Evolutionary conservation across 2,888 invertebrate genomes (phyloP).

Genomic region (Spodoptera littoralis): DNA sequence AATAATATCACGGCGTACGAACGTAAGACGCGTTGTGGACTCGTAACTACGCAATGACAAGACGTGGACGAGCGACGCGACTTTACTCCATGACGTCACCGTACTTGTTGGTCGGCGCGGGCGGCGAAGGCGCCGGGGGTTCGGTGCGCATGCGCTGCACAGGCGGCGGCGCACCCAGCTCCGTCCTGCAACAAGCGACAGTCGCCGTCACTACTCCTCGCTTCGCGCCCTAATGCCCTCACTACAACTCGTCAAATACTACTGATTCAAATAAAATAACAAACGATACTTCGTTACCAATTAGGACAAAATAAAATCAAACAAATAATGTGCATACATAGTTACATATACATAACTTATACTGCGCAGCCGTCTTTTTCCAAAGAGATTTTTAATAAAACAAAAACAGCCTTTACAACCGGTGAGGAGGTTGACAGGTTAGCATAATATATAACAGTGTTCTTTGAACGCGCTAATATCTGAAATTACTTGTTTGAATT

Average conservation of each 20-base stretch:
- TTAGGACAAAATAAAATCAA: not conserved
- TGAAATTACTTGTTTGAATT: too few species aligned
- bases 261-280: too few species aligned
- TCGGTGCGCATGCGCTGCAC: constrained; percentile 60
- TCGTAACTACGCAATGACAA: constrained; percentile 14
- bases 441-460: too few species aligned
- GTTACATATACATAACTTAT: too few species aligned
- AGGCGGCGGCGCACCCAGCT: constrained; percentile 59
- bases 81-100: constrained; percentile 77
- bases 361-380: too few species aligned
- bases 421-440: too few species aligned
- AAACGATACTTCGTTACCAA: too few species aligned
- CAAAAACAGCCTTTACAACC: too few species aligned
- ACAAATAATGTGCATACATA: not conserved
- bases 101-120: constrained; percentile 74
- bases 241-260: too few species aligned
- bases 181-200: constrained; percentile 66
- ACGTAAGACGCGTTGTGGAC: constrained; percentile 12
- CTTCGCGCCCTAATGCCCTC: not conserved
- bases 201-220: constrained; percentile 7
- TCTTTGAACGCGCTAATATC: too few species aligned
- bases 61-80: not conserved
- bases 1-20: constrained; percentile 21
- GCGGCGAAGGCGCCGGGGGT: constrained; percentile 45
- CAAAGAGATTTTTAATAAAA: too few species aligned